phyloP scores from a whole-genome alignment of 1,140 invertebrate species.

The Subanguina moxae region DNA sequence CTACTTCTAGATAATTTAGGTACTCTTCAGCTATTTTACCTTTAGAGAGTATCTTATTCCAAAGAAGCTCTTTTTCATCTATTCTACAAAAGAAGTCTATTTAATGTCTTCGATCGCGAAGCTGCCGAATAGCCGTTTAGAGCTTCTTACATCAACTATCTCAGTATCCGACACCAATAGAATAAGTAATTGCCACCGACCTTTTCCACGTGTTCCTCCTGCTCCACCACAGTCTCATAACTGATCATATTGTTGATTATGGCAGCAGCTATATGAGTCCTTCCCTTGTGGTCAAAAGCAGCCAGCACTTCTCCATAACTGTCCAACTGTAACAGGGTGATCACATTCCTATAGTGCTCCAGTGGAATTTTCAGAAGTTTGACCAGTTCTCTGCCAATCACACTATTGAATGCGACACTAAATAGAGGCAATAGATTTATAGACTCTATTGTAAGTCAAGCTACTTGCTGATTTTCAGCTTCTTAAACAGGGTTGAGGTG shows the following conservation, averaged over 20 bases:
- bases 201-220: slow-evolving; percentile 71
- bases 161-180: no score
- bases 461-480: slow-evolving; percentile 73
- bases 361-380: slow-evolving; percentile 85
- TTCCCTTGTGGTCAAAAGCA: slow-evolving; percentile 81
- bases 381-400: slow-evolving; percentile 83
- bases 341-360: slow-evolving; percentile 86
- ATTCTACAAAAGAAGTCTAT: no score
- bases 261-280: slow-evolving; percentile 80
- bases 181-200: slow-evolving; percentile 21
- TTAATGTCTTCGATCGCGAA: no score
- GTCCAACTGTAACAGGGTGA: slow-evolving; percentile 73
- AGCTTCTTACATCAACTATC: no score
- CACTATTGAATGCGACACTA: slow-evolving; percentile 73
- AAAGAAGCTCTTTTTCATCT: no score
- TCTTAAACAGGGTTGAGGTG: slow-evolving; percentile 77
- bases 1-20: no score
- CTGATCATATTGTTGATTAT: slow-evolving; percentile 82
- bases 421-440: slow-evolving; percentile 30
- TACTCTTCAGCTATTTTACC: no score
- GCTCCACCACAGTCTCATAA: slow-evolving; percentile 76
- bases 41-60: no score
- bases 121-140: no score
- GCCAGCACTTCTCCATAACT: slow-evolving; percentile 79
- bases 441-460: slow-evolving; percentile 45